These are phyloP conservation scores for Sarotherodon lohbergeri DNA, from an alignment of 2,113 vertebrate species.

Conservation along the genomic window DNA sequence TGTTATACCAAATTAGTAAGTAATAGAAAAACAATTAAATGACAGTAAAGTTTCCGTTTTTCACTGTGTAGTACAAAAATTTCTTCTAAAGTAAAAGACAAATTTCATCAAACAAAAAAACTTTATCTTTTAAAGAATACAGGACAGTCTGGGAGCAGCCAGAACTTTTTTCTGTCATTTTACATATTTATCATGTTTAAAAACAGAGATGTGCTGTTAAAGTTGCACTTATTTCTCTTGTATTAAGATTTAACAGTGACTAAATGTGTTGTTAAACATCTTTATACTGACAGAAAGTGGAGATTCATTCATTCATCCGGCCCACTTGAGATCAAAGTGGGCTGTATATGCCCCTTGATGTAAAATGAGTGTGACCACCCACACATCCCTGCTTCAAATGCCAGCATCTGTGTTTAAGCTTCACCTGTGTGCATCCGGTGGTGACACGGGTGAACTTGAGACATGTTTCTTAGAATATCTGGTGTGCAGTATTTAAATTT, in stretches of 20 bases:
- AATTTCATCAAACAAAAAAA: not conserved
- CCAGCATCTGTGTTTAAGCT: not conserved
- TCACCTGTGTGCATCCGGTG: no score
- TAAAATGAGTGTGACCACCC: not conserved
- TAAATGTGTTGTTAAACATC: not conserved
- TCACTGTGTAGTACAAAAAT: no score
- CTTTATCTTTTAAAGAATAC: not conserved
- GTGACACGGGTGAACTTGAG: not conserved
- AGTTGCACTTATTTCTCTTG: not conserved
- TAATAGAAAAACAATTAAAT: no score
- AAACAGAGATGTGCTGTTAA: not conserved
- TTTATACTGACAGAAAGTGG: not conserved
- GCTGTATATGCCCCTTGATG: not conserved
- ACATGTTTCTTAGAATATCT: no score
- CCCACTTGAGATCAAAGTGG: not conserved
- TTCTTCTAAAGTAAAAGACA: not conserved
- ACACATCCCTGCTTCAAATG: not conserved
- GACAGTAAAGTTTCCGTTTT: no score
- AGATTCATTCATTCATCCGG: not conserved
- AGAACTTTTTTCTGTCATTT: not conserved
- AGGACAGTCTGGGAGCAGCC: not conserved
- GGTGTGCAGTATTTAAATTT: no score
- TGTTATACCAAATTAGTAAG: not conserved
- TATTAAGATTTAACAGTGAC: not conserved
- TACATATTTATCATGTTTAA: not conserved